phyloP scores from a whole-genome alignment of 2,888 invertebrate species.

The Tuta absoluta region DNA sequence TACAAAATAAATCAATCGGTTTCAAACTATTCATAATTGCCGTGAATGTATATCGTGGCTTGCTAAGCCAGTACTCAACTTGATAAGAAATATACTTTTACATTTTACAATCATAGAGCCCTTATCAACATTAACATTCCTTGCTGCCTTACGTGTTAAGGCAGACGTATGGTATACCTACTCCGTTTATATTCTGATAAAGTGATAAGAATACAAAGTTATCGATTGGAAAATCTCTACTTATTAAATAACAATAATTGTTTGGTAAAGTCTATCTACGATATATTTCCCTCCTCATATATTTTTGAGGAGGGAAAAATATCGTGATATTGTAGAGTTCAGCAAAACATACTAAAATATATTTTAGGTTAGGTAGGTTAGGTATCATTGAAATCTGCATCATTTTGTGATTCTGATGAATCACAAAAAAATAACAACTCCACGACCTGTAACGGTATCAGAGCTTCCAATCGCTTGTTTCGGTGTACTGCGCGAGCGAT shows the following conservation, averaged over 20 bases:
- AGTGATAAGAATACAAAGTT: background rate
- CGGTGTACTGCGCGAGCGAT: background rate
- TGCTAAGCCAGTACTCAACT: background rate
- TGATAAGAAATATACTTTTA: background rate
- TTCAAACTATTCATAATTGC: background rate
- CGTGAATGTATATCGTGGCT: too few relatives aligned
- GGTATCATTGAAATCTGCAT: background rate
- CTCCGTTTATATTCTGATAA: background rate
- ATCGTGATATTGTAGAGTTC: too few relatives aligned
- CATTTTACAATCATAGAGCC: background rate
- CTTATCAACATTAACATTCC: constrained; percentile 20
- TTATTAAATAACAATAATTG: background rate
- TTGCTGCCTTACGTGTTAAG: background rate
- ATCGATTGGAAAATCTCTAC: background rate
- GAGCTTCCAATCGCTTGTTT: background rate
- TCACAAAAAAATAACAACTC: too few relatives aligned
- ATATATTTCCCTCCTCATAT: background rate
- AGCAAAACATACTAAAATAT: too few relatives aligned
- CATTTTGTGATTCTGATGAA: background rate
- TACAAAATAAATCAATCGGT: background rate
- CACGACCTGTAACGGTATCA: constrained; percentile 2
- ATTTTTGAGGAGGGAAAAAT: too few relatives aligned
- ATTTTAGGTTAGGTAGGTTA: too few relatives aligned
- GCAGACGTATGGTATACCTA: background rate
- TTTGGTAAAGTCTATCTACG: too few relatives aligned